A percentile compares a stretch with the other conserved stretches of the same genome.
Evolutionary conservation across 2,888 invertebrate species (phyloP).

Genomic region (Nysson spinosus): DNA sequence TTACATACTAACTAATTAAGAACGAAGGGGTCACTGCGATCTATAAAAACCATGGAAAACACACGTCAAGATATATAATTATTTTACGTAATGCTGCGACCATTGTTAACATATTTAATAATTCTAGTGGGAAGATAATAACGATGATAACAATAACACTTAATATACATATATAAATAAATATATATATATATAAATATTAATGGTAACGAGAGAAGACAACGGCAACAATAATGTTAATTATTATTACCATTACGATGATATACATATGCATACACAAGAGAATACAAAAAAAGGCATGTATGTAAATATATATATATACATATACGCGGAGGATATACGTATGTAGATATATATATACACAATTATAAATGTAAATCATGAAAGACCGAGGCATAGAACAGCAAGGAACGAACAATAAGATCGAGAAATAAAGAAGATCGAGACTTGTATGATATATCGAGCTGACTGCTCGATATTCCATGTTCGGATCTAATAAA

Average conservation of each 20-base stretch:
- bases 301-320: conserved; percentile 47
- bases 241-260: conserved; percentile 44
- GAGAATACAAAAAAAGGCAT: conserved; percentile 31
- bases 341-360: conserved; percentile 54
- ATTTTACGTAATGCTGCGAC: conserved; percentile 81
- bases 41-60: conserved; percentile 45
- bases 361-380: conserved; percentile 37
- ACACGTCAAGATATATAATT: conserved; percentile 68
- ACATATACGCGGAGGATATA: conserved; percentile 46
- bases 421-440: neutral
- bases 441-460: neutral
- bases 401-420: conserved; percentile 11
- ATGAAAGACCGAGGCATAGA: conserved; percentile 20
- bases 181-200: conserved; percentile 38
- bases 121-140: conserved; percentile 78
- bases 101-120: conserved; percentile 80
- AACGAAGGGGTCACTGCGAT: conserved; percentile 39
- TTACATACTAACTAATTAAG: conserved; percentile 48
- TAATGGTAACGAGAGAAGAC: conserved; percentile 35
- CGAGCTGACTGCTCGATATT: neutral
- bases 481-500: neutral
- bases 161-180: conserved; percentile 51
- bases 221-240: conserved; percentile 65
- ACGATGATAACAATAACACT: conserved; percentile 73
- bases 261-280: conserved; percentile 42